phyloP scores from a whole-genome alignment of 2,888 invertebrate species.

The Galeruca laticollis region DNA sequence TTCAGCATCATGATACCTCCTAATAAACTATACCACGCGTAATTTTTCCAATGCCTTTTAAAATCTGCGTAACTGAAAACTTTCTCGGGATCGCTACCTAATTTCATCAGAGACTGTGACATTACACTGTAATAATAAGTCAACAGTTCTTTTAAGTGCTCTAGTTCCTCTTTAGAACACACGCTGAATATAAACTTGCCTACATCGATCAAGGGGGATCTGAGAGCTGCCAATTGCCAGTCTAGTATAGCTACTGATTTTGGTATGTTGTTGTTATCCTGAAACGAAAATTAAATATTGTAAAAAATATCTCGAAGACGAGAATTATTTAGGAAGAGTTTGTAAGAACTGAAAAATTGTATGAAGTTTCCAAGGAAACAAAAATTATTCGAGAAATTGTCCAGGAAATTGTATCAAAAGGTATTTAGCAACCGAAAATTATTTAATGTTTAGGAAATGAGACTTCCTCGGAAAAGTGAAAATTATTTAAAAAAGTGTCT shows the following conservation, averaged over 20 bases:
- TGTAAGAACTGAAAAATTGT: no score
- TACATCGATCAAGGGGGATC: slow-evolving; percentile 12
- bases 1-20: slow-evolving; percentile 4
- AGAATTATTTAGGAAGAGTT: no score
- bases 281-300: not conserved
- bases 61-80: slow-evolving; percentile 11
- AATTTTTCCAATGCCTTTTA: slow-evolving; percentile 19
- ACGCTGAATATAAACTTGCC: not conserved
- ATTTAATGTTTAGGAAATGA: no score
- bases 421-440: no score
- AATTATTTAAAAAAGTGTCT: no score
- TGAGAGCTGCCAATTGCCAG: slow-evolving; percentile 12
- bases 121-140: not conserved
- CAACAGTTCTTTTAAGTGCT: not conserved
- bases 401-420: no score
- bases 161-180: not conserved
- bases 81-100: slow-evolving; percentile 25
- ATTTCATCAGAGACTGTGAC: not conserved
- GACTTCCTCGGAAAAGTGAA: no score
- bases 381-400: no score
- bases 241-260: not conserved
- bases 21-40: not conserved
- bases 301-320: not conserved
- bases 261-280: slow-evolving; percentile 4
- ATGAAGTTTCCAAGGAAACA: no score